Percentiles rank a stretch among this genome's conserved stretches.
These are phyloP conservation scores for Paradoxurus hermaphroditus DNA, from an alignment of 2,113 vertebrate species.

Conservation along the genomic window DNA sequence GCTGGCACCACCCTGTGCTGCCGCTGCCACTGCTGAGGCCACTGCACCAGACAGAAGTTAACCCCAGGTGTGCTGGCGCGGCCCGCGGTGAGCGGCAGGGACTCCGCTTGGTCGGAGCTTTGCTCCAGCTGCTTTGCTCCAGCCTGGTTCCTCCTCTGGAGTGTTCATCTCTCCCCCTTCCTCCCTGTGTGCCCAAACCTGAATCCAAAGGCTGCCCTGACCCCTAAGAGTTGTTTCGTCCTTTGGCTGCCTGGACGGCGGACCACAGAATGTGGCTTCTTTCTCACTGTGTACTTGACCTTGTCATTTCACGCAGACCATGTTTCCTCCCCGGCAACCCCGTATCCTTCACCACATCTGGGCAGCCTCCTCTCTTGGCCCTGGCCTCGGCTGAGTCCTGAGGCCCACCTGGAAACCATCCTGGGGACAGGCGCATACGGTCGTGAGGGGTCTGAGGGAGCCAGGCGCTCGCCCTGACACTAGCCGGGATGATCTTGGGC, in stretches of 20 bases:
- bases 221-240: neutral
- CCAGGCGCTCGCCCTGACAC: neutral
- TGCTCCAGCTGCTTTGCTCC: neutral
- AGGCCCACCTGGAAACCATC: neutral
- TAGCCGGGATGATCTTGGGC: neutral
- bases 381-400: too few relatives aligned
- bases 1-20: neutral
- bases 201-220: neutral
- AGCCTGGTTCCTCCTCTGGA: neutral
- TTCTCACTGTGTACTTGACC: neutral
- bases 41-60: conserved; percentile 28
- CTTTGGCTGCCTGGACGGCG: neutral
- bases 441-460: neutral
- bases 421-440: rapidly evolving
- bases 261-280: neutral
- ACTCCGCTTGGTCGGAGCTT: too few relatives aligned
- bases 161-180: neutral
- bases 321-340: neutral
- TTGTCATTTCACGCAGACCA: neutral
- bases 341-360: neutral
- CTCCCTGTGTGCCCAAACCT: neutral
- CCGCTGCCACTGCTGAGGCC: neutral
- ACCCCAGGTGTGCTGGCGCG: neutral
- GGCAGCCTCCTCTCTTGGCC: neutral
- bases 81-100: neutral